Evolutionary conservation across 2,797 vertebrate species (phyloP), one percentile per base, ranked within the genome.

Genomic region (Pangasius sanitwongsei): DNA sequence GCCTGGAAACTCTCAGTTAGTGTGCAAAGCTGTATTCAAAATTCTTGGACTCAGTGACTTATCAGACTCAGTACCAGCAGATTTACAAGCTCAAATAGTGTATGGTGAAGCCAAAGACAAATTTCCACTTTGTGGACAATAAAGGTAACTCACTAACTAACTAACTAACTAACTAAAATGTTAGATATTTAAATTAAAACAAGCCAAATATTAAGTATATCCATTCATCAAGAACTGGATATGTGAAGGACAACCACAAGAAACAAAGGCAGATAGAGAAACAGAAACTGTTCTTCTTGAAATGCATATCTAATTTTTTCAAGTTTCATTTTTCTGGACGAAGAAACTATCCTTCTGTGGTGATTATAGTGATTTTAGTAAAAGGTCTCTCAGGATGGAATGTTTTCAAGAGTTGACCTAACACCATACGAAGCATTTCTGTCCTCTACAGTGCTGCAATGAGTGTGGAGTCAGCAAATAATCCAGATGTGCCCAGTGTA

Each of bases 391-490:
- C 15, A 65, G n/a, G 20, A 25, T 70, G 31, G 12, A 69, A 34
- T 84, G 18, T 74, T 59, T 87, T 53, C 37, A 69, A 88, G 65
- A 63, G 83, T 82, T 90, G 65, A 82, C 77, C 61, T 86, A 85
- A 81, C 55, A 87, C 34, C 69, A 87, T 80, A 83, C 89, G 67
- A 50, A 81, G 74, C 85, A 82, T 86, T 74, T 53, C 65, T 44
- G 86, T 86, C 85, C 83, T 89, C 86, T 44, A 55, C 23, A 57
- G 25, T 89, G 65, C 86, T 59, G 61, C 82, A 80, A 41, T 55
- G 78, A 86, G 83, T 65, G 70, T 88, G 53, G 86, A 77, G 89
- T 83, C 87, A 87, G 61, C 91, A 90, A 65, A 87, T 86, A 55
- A 86, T 75, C 83, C 88, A 88, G 88, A 89, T 85, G 88, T 87